Percentiles rank a stretch among this genome's conserved stretches.
Evolutionary conservation across 2,113 vertebrate species (phyloP).

Genomic region (Rhea americana): DNA sequence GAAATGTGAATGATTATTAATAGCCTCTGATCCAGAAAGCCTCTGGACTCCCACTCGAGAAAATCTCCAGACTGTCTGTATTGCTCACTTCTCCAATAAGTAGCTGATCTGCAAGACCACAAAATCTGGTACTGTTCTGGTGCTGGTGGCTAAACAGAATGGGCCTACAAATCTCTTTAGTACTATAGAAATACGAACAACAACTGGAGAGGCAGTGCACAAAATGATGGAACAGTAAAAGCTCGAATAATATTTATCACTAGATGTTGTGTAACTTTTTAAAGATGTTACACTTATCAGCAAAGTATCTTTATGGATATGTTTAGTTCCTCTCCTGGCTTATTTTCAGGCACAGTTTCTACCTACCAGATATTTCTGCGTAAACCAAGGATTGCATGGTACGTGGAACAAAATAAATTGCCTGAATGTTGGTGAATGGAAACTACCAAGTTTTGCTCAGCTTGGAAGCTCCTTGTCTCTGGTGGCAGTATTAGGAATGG

Average conservation of each 20-base stretch:
- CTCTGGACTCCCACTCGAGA: not conserved
- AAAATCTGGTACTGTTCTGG: slow-evolving; percentile 57
- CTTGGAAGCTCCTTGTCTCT: not conserved
- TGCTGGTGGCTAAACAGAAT: not conserved
- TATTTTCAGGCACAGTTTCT: slow-evolving; percentile 41
- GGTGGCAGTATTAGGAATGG: not conserved
- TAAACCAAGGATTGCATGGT: slow-evolving; percentile 16
- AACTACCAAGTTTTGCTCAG: not conserved
- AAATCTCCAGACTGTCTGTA: not conserved
- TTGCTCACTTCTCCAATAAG: not conserved
- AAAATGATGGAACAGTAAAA: not conserved
- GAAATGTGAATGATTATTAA: not conserved
- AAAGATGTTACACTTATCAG: not conserved
- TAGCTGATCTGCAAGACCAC: slow-evolving; percentile 45
- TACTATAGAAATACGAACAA: slow-evolving; percentile 8
- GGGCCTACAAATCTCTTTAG: not conserved
- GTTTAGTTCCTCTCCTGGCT: slow-evolving; percentile 4
- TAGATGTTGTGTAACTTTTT: slow-evolving; percentile 15
- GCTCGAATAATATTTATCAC: not conserved
- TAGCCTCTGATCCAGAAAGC: not conserved
- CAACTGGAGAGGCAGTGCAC: not conserved
- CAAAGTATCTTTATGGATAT: not conserved
- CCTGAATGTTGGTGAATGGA: slow-evolving; percentile 22
- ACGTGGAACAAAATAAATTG: slow-evolving; percentile 28
- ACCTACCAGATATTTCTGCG: slow-evolving; percentile 19